Percentiles rank a stretch among this genome's conserved stretches.
Conservation (phyloP, 2,113 vertebrate species). For the Nibea albiflora region DNA sequence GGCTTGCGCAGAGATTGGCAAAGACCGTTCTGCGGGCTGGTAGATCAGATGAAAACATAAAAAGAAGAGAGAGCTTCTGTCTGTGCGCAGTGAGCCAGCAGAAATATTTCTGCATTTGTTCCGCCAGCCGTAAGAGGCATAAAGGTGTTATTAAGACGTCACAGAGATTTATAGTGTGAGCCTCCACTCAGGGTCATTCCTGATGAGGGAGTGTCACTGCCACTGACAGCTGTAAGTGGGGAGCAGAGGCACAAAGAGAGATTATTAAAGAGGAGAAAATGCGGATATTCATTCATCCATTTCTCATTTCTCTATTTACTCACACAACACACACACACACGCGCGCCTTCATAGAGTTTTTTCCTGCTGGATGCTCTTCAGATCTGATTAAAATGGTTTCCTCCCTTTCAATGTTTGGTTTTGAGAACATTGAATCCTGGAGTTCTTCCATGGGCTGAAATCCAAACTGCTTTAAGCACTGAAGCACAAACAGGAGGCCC, state of each 20-base stretch:
- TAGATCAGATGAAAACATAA: not conserved
- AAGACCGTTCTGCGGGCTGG: not conserved
- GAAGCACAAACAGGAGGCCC: not conserved
- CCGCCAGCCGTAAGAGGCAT: conserved; percentile 47
- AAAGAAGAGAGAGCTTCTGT: not conserved
- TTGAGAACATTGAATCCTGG: not conserved
- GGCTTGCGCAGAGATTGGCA: not conserved
- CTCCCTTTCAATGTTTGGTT: not conserved
- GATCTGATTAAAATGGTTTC: not conserved
- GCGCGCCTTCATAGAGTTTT: not conserved
- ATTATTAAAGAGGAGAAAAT: conserved; percentile 15
- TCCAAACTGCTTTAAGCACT: not conserved
- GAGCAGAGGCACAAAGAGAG: conserved; percentile 32
- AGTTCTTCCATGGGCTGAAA: not conserved
- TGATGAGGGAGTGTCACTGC: conserved; percentile 76
- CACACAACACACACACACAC: not conserved
- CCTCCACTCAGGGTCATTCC: conserved; percentile 69
- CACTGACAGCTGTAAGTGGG: conserved; percentile 48
- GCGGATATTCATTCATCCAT: not conserved
- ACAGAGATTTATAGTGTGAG: conserved; percentile 76
- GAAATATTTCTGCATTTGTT: conserved; percentile 54
- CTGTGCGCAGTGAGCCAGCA: conserved; percentile 6
- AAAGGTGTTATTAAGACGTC: conserved; percentile 81
- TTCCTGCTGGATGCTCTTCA: not conserved
- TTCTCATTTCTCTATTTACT: not conserved